Percentiles rank a stretch among this genome's conserved stretches.
phyloP scores from a whole-genome alignment of 2,888 invertebrate genomes.

The Electrophaes corylata region DNA sequence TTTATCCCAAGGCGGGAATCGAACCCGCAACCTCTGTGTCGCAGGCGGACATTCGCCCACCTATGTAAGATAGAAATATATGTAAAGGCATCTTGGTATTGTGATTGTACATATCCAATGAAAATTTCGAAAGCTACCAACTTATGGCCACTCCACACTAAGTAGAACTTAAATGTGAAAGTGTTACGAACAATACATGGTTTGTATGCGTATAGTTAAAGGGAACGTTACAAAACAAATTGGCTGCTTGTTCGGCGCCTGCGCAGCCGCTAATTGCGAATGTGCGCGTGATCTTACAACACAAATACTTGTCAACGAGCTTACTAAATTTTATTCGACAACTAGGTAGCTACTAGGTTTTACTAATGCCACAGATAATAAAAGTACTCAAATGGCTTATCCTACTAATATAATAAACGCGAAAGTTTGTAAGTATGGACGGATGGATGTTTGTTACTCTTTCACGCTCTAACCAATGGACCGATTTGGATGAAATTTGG shows the following conservation, averaged over 20 bases:
- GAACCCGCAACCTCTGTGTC: no score
- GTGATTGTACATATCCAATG: slow-evolving; percentile 9
- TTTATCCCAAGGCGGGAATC: no score
- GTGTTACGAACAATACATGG: slow-evolving; percentile 39
- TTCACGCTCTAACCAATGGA: no score
- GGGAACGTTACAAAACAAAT: slow-evolving; percentile 43
- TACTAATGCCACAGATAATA: no score
- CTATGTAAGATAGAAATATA: no score
- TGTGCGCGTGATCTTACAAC: slow-evolving; percentile 32
- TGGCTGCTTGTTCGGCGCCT: slow-evolving; percentile 35
- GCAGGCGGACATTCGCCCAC: no score
- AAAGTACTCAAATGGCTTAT: no score
- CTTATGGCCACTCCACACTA: slow-evolving; percentile 21
- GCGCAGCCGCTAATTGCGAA: slow-evolving; percentile 38
- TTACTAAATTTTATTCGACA: slow-evolving; percentile 15
- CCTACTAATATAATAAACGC: no score
- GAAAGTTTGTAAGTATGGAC: no score
- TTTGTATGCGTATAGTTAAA: slow-evolving; percentile 23
- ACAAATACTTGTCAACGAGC: slow-evolving; percentile 27
- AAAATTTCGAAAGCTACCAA: slow-evolving; percentile 24
- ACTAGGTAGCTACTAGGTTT: not conserved
- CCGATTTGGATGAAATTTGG: no score
- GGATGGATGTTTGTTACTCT: no score
- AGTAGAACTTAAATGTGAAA: slow-evolving; percentile 38
- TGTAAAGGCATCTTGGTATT: no score